Conservation (phyloP, 1,140 invertebrate species). For the Nymphalis io region DNA sequence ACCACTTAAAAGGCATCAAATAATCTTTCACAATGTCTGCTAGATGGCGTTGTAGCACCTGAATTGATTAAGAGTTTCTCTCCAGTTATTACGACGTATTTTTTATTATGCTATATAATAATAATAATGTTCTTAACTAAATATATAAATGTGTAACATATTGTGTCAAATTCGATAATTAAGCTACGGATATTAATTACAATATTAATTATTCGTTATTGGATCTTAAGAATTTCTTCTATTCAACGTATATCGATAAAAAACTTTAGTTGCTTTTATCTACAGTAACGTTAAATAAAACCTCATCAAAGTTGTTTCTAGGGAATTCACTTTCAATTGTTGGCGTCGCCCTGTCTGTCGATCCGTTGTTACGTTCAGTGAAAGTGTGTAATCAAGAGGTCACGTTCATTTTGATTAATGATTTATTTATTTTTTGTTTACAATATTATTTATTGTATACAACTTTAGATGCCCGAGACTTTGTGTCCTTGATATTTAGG, state of each 20-base stretch:
- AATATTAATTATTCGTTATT: background rate
- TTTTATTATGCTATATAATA: too few relatives aligned
- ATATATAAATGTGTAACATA: too few relatives aligned
- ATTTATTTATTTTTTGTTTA: slow-evolving; percentile 32
- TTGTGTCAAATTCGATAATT: too few relatives aligned
- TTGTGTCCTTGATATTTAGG: background rate
- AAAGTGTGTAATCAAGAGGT: slow-evolving; percentile 48
- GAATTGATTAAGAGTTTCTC: too few relatives aligned
- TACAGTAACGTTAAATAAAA: background rate
- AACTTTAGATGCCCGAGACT: background rate
- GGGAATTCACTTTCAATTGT: slow-evolving; percentile 51
- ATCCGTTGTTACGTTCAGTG: slow-evolving; percentile 45
- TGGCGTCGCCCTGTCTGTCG: slow-evolving; percentile 59
- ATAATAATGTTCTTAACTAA: too few relatives aligned
- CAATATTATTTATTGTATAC: background rate
- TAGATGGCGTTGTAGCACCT: too few relatives aligned
- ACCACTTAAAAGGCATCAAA: too few relatives aligned
- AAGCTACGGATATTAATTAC: background rate
- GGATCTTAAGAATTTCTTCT: background rate
- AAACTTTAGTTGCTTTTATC: background rate
- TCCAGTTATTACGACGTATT: too few relatives aligned
- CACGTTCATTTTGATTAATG: slow-evolving; percentile 49
- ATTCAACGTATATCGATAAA: background rate
- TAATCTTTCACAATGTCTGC: too few relatives aligned
- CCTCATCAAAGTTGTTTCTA: slow-evolving; percentile 7